Evolutionary conservation across 2,113 vertebrate genomes (phyloP).

Genomic region (Tachycineta bicolor): DNA sequence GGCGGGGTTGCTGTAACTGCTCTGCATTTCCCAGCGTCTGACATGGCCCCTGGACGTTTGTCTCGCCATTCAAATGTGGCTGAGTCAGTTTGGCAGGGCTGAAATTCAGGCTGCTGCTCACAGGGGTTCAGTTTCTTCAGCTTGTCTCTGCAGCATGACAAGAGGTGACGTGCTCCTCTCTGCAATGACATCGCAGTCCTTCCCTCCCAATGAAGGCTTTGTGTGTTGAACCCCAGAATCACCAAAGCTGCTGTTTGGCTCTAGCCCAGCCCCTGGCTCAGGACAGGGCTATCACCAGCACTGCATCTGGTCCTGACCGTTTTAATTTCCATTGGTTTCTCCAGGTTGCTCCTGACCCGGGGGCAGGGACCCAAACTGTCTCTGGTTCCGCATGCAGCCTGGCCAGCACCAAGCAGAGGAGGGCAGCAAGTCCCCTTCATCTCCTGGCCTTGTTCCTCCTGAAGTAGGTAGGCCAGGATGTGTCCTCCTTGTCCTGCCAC

Average conservation of each 20-base stretch:
- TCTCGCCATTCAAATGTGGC: rapidly evolving
- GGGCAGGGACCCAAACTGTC: background rate
- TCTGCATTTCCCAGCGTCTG: background rate
- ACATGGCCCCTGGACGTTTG: background rate
- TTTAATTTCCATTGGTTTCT: background rate
- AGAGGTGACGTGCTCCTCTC: background rate
- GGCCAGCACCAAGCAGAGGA: background rate
- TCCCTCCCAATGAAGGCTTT: background rate
- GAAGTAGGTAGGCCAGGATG: background rate
- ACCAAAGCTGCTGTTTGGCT: background rate
- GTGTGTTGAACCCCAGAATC: background rate
- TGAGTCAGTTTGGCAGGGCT: background rate
- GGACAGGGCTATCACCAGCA: background rate
- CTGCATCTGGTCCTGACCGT: background rate
- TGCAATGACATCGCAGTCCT: background rate
- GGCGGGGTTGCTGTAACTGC: background rate
- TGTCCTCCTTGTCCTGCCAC: background rate
- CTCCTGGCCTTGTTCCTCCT: background rate
- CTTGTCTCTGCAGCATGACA: background rate
- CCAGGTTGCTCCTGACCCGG: background rate
- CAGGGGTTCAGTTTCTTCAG: background rate
- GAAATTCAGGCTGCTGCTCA: background rate
- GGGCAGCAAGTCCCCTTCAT: background rate
- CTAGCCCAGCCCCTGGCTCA: background rate
- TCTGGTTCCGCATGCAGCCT: background rate